Conservation (phyloP, 2,888 invertebrate genomes). For the Galeopsomyia nigrocyanea region DNA sequence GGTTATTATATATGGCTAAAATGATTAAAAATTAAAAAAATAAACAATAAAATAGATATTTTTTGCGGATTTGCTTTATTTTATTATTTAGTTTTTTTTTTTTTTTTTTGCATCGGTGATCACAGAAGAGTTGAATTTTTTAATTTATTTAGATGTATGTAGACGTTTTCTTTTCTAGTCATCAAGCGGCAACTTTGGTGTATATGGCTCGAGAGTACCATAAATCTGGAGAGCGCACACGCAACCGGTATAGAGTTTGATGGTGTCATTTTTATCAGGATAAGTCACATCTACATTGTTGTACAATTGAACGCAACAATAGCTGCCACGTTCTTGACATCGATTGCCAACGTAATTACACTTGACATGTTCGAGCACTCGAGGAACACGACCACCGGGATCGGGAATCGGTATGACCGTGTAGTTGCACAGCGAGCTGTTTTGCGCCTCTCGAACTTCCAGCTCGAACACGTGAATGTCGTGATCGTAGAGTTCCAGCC, state of each 20-base stretch:
- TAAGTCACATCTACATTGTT: constrained; percentile 48
- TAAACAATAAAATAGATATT: too few species aligned
- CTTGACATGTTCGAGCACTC: constrained; percentile 52
- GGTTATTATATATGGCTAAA: too few species aligned
- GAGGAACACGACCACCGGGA: constrained; percentile 46
- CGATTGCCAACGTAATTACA: constrained; percentile 53
- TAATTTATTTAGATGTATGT: too few species aligned
- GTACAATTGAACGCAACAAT: constrained; percentile 57
- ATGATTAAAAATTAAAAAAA: too few species aligned
- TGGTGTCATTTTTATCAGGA: not conserved
- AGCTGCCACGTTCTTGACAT: constrained; percentile 49
- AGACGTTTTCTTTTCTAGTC: too few species aligned
- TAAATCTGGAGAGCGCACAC: constrained; percentile 51
- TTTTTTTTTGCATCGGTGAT: too few species aligned
- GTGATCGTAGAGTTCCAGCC: constrained; percentile 1
- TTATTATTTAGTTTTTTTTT: too few species aligned
- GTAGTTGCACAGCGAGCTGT: constrained; percentile 56
- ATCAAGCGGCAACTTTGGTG: constrained; percentile 17
- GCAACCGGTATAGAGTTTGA: constrained; percentile 55
- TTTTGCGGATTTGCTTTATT: too few species aligned
- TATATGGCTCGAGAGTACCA: constrained; percentile 28
- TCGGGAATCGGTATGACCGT: constrained; percentile 51
- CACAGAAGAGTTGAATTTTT: too few species aligned
- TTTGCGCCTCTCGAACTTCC: constrained; percentile 53
- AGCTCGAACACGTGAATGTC: constrained; percentile 44